These are phyloP conservation scores for Pomatorhinus ruficollis DNA, from an alignment of 2,113 vertebrate species.

Conservation along the genomic window DNA sequence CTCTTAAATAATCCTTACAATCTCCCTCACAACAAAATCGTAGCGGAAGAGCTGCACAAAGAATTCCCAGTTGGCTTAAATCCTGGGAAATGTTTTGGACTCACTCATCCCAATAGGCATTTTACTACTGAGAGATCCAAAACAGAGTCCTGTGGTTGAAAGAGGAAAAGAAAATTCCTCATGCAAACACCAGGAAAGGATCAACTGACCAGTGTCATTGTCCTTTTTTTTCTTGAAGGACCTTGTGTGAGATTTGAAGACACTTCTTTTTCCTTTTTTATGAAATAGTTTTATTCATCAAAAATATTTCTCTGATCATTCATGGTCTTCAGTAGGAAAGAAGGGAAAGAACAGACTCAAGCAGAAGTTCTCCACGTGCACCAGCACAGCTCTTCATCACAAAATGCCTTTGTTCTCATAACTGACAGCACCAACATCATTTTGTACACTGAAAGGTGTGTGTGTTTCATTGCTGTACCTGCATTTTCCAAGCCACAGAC, in stretches of 20 bases:
- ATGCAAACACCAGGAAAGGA: not conserved
- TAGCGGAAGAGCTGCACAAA: not conserved
- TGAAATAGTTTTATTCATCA: not conserved
- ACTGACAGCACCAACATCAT: not conserved
- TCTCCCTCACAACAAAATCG: not conserved
- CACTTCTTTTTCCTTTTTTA: not conserved
- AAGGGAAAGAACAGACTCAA: not conserved
- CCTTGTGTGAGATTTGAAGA: not conserved
- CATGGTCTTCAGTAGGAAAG: not conserved
- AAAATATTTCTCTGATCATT: not conserved
- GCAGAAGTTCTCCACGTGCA: not conserved
- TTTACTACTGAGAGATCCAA: not conserved
- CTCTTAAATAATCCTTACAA: not conserved
- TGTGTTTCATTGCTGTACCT: not conserved
- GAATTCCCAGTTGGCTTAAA: not conserved
- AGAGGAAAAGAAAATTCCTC: not conserved
- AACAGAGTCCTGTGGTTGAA: not conserved
- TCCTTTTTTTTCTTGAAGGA: not conserved
- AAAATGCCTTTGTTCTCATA: not conserved
- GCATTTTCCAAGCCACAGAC: not conserved
- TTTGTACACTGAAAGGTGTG: not conserved
- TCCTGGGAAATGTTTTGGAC: not conserved
- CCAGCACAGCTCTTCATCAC: not conserved
- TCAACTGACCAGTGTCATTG: not conserved
- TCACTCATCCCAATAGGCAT: not conserved